Conservation (phyloP, 1,140 invertebrate species). For the Ostrea denselamellosa region DNA sequence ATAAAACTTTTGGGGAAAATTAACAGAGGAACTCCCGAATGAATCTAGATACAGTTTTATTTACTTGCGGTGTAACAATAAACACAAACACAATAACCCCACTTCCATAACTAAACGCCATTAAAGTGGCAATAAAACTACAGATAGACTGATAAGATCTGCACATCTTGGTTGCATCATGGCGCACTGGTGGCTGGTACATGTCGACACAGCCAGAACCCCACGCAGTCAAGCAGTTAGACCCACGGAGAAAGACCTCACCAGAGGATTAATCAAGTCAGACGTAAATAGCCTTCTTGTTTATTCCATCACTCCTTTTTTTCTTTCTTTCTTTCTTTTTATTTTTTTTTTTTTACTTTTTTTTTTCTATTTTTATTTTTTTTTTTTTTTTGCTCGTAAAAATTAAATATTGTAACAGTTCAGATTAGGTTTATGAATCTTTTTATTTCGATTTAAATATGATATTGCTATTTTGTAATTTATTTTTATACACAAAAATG, state of each 20-base stretch:
- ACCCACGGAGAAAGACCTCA: neutral
- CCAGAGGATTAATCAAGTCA: neutral
- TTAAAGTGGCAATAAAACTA: slow-evolving; percentile 1
- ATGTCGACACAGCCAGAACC: neutral
- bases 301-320: neutral
- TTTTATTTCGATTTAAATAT: no score
- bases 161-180: neutral
- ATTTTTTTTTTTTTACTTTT: no score
- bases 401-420: no score
- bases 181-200: neutral
- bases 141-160: neutral
- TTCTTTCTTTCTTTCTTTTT: neutral
- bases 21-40: neutral
- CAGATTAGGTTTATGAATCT: no score
- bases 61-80: neutral
- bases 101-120: neutral
- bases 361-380: no score
- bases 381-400: no score
- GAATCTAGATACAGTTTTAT: neutral
- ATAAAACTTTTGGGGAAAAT: neutral
- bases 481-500: no score
- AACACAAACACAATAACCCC: neutral
- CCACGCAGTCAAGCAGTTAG: neutral
- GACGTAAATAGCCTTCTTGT: neutral
- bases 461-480: no score